Percentiles rank a stretch among this genome's conserved stretches.
Conservation (phyloP, 2,888 invertebrate species). For the Proisotoma minuta region DNA sequence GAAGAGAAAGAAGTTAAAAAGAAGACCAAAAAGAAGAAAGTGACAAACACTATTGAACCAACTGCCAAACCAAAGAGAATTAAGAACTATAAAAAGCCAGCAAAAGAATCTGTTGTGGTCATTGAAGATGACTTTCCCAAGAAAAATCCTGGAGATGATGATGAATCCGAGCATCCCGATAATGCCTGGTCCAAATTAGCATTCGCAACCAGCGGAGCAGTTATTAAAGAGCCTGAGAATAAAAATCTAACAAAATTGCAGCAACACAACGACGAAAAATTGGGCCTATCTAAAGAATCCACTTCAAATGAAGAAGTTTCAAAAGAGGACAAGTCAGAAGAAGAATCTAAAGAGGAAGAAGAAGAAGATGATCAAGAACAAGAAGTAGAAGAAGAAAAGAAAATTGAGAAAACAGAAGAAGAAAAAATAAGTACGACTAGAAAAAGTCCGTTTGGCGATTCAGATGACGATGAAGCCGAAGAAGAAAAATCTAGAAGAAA, state of each 20-base stretch:
- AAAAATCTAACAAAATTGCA: not conserved
- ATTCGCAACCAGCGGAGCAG: conserved; percentile 22
- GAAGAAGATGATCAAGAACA: conserved; percentile 5
- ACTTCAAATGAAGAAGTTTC: not conserved
- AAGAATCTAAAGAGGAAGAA: not conserved
- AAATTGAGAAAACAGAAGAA: not conserved
- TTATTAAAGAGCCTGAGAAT: conserved; percentile 11
- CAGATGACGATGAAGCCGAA: conserved; percentile 6
- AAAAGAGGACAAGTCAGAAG: not conserved
- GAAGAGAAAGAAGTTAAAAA: conserved; percentile 4
- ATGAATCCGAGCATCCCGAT: conserved; percentile 18
- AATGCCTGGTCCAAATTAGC: conserved; percentile 25
- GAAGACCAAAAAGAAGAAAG: not conserved
- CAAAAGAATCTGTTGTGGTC: not conserved
- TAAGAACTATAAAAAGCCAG: not conserved
- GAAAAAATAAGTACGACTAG: not conserved
- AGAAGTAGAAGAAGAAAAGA: conserved; percentile 8
- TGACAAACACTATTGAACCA: not conserved
- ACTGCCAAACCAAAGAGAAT: conserved; percentile 7
- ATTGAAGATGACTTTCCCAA: conserved; percentile 2
- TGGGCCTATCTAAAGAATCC: not conserved
- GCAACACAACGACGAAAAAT: conserved; percentile 7
- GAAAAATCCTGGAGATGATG: conserved; percentile 13
- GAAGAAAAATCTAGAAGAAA: not conserved
- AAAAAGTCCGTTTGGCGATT: no score